Conservation (phyloP, 2,888 invertebrate species). For the Diarsia mendica region DNA sequence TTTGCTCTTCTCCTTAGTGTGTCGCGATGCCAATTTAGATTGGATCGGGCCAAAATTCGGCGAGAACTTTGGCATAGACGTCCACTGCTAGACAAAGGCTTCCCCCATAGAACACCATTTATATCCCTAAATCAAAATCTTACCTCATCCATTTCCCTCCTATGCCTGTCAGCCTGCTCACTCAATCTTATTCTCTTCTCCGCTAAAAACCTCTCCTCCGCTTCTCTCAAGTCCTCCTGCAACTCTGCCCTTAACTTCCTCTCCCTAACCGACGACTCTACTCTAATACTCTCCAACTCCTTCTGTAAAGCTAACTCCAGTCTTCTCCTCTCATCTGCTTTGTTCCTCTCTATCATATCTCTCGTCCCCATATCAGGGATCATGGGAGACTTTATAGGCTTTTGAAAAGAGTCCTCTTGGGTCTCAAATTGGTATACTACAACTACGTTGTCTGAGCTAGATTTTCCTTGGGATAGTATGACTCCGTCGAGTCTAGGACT, state of each 20-base stretch:
- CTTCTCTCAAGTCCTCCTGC: conserved; percentile 87
- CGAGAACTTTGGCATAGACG: no score
- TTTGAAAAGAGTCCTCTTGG: conserved; percentile 77
- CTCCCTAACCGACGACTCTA: conserved; percentile 90
- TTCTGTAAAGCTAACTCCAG: conserved; percentile 85
- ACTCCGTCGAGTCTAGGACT: conserved; percentile 86
- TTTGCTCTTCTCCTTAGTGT: no score
- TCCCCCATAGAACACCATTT: no score
- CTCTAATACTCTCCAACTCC: conserved; percentile 89
- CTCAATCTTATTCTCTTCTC: conserved; percentile 84
- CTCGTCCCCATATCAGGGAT: conserved; percentile 83
- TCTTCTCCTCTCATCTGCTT: conserved; percentile 84
- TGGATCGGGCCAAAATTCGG: no score
- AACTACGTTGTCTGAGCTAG: conserved; percentile 85
- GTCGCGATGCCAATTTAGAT: no score
- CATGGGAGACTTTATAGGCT: conserved; percentile 81
- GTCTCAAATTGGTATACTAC: conserved; percentile 87
- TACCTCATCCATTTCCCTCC: conserved; percentile 86
- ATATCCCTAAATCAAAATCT: background rate
- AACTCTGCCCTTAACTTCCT: conserved; percentile 89
- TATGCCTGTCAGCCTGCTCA: conserved; percentile 85
- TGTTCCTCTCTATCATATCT: conserved; percentile 85
- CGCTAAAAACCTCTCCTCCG: conserved; percentile 84
- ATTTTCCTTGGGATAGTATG: conserved; percentile 86
- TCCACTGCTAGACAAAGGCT: no score